phyloP scores from a whole-genome alignment of 2,888 invertebrate species.

The Ochropacha duplaris region DNA sequence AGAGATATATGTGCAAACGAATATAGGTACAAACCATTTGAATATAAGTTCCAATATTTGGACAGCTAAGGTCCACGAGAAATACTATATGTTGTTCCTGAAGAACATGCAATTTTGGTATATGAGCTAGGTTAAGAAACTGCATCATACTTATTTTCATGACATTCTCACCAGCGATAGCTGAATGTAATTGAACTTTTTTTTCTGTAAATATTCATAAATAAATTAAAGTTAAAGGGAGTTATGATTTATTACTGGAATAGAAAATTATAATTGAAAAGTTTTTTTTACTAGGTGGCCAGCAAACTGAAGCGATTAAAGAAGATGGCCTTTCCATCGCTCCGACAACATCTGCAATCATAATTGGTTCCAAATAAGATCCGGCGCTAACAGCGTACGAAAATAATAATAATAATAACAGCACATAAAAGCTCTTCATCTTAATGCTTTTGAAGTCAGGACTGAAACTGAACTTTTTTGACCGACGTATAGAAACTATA shows the following conservation, averaged over 20 bases:
- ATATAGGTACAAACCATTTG: conserved; percentile 38
- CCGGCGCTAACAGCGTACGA: conserved; percentile 28
- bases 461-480: neutral
- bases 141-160: conserved; percentile 43
- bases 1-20: neutral
- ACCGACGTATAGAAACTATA: conserved; percentile 6
- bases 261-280: no score
- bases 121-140: conserved; percentile 34
- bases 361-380: conserved; percentile 28
- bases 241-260: no score
- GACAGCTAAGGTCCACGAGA: conserved; percentile 57
- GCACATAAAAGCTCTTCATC: conserved; percentile 21
- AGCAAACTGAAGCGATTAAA: conserved; percentile 56
- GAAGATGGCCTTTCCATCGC: conserved; percentile 49
- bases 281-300: conserved; percentile 47
- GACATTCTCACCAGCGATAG: conserved; percentile 36
- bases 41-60: conserved; percentile 42
- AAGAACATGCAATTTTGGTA: conserved; percentile 31
- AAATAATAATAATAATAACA: conserved; percentile 19
- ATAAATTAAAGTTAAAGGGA: conserved; percentile 6
- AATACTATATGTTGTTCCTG: conserved; percentile 55
- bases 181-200: conserved; percentile 45
- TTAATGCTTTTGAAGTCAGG: neutral
- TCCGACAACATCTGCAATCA: conserved; percentile 54
- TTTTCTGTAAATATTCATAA: conserved; percentile 51